Evolutionary conservation across 2,888 invertebrate species (phyloP).

Genomic region (Cynaeus angustus): DNA sequence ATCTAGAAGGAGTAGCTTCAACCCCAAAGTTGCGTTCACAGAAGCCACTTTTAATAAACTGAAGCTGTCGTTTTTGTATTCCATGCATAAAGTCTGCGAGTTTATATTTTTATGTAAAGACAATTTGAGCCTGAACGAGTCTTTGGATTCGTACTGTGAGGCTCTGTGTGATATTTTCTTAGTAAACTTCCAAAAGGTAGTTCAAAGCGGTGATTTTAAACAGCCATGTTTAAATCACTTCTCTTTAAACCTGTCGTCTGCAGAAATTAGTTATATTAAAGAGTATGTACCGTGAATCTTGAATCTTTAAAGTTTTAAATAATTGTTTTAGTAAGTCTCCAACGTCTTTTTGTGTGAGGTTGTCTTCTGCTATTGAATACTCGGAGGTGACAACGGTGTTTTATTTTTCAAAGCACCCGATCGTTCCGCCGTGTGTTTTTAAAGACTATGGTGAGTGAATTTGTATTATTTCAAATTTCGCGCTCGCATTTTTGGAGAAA

Average conservation of each 20-base stretch:
- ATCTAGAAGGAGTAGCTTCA: slow-evolving; percentile 48
- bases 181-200: neutral
- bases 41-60: slow-evolving; percentile 38
- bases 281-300: slow-evolving; percentile 7
- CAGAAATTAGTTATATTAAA: neutral
- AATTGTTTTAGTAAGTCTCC: slow-evolving; percentile 9
- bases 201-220: neutral
- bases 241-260: neutral
- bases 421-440: slow-evolving; percentile 56
- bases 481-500: slow-evolving; percentile 1
- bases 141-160: slow-evolving; percentile 51
- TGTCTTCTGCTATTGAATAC: slow-evolving; percentile 41
- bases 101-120: slow-evolving; percentile 55
- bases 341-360: slow-evolving; percentile 51
- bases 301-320: neutral
- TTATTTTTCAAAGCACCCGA: slow-evolving; percentile 54
- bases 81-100: slow-evolving; percentile 55
- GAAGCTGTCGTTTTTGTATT: slow-evolving; percentile 54
- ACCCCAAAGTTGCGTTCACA: slow-evolving; percentile 20
- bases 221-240: slow-evolving; percentile 11
- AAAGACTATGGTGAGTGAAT: slow-evolving; percentile 51
- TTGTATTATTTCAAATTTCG: neutral
- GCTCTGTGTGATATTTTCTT: neutral
- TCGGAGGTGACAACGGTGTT: slow-evolving; percentile 53
- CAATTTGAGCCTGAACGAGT: slow-evolving; percentile 49